phyloP scores from a whole-genome alignment of 2,888 invertebrate species.

The Eugnorisma glareosa region DNA sequence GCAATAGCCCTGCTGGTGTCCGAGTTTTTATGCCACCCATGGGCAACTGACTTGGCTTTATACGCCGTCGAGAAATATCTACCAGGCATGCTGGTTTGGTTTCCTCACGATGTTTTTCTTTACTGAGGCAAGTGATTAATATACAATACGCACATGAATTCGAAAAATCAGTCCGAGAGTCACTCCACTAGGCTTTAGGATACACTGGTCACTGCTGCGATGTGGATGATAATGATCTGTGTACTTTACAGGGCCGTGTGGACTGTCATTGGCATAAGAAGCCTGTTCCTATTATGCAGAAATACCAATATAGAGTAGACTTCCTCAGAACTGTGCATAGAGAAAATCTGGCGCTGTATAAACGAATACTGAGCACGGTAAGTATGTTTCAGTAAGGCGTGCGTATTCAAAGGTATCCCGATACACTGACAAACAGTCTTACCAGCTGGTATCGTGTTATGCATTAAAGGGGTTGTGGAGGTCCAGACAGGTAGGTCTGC shows the following conservation, averaged over 20 bases:
- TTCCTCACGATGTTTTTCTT: neutral
- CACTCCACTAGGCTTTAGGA: neutral
- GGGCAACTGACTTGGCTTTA: neutral
- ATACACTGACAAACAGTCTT: neutral
- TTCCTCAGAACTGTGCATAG: conserved; percentile 62
- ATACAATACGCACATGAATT: neutral
- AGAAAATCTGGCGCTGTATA: conserved; percentile 75
- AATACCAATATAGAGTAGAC: conserved; percentile 69
- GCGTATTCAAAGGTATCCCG: neutral
- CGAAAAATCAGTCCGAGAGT: neutral
- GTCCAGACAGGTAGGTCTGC: neutral
- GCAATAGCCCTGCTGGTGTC: too few relatives aligned
- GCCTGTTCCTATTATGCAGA: conserved; percentile 58
- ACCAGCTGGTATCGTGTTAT: neutral
- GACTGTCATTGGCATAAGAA: conserved; percentile 76
- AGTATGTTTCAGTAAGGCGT: conserved; percentile 46
- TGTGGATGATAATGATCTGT: neutral
- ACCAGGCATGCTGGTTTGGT: neutral
- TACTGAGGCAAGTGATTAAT: neutral
- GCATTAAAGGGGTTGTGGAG: neutral
- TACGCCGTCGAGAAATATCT: neutral
- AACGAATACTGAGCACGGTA: conserved; percentile 72
- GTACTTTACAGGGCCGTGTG: conserved; percentile 78
- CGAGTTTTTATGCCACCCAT: neutral
- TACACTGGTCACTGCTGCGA: neutral